Conservation (phyloP, 2,888 invertebrate species). For the Platycheirus rosarum region DNA sequence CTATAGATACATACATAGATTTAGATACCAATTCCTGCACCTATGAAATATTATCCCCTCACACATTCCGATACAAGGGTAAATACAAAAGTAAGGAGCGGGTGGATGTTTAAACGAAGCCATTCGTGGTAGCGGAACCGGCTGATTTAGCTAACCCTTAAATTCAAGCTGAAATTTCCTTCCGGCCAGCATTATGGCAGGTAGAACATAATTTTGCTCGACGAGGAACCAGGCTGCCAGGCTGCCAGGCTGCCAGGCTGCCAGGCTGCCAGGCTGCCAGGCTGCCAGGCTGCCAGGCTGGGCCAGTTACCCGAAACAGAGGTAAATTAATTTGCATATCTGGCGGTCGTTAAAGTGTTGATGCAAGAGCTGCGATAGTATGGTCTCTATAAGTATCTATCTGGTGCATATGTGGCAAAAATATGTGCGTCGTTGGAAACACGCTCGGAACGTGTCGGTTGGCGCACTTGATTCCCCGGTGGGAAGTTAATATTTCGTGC, state of each 20-base stretch:
- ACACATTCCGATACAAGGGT: slow-evolving; percentile 49
- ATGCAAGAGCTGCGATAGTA: slow-evolving; percentile 15
- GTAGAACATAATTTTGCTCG: slow-evolving; percentile 64
- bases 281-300: no score
- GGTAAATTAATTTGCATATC: slow-evolving; percentile 74
- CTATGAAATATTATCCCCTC: slow-evolving; percentile 66
- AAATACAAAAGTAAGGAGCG: slow-evolving; percentile 27
- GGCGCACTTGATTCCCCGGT: slow-evolving; percentile 47
- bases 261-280: no score
- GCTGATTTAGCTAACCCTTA: slow-evolving; percentile 74
- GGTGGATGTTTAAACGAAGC: slow-evolving; percentile 23
- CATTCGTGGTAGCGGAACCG: slow-evolving; percentile 64
- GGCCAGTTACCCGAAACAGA: slow-evolving; percentile 27
- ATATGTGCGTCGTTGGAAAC: neutral
- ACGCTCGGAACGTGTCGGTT: slow-evolving; percentile 61
- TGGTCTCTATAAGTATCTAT: slow-evolving; percentile 13
- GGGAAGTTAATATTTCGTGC: slow-evolving; percentile 34
- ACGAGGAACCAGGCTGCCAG: slow-evolving; percentile 2
- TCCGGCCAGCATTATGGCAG: slow-evolving; percentile 74
- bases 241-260: neutral
- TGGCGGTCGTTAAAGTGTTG: slow-evolving; percentile 53
- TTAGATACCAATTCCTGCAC: neutral
- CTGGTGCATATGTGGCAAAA: neutral
- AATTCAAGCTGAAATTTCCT: slow-evolving; percentile 73
- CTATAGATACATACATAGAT: no score